Evolutionary conservation across 2,797 vertebrate species (phyloP), one percentile per base, ranked within the genome.

Genomic region (Dendrocincla tyrannina): DNA sequence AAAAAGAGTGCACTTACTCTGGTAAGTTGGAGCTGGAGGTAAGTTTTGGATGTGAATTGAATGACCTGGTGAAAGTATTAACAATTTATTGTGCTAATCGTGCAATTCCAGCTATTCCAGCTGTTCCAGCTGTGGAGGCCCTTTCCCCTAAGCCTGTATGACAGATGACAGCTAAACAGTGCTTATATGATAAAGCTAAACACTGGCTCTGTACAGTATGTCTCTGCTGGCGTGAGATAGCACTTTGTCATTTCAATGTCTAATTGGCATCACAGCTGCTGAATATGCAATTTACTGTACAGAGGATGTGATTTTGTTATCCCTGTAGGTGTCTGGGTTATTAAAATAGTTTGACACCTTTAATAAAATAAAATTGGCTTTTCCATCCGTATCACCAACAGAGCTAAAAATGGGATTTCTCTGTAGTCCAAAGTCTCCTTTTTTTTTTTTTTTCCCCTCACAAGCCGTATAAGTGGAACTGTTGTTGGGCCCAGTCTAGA

Each of bases 91-190:
- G 50, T 58, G 59, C 76, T 94, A 89, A 93, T 95, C 85, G 85
- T 94, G 46, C 82, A 52, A 41, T 89, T 96, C 62, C 82, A 92
- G 78, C 59, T 59, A 23, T 93, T 96, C 85, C 89, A 91, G 84
- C 84, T 92, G 89, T 91, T 95, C 47, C 92, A 95, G 89, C 85
- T 92, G 89, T 85, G 76, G 66, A 91, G 73, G 50, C 73, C 62
- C 64, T 87, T 95, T 94, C 49, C 78, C 64, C 56, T 93, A 88
- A 96, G 92, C 76, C 62, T 78, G 13, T 63, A 37, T 92, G 91
- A 91, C 82, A 95, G 78, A 89, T 88, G 87, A 91, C 2, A 10
- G 58, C 89, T 92, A 88, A 96, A 81, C 46, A 59, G 49, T 83
- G 85, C 72, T 85, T 60, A 66, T 39, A n/a, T 47, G 75, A 63